These are phyloP conservation scores for Cylindroiulus punctatus DNA, from an alignment of 2,888 invertebrate genomes.

Conservation along the genomic window DNA sequence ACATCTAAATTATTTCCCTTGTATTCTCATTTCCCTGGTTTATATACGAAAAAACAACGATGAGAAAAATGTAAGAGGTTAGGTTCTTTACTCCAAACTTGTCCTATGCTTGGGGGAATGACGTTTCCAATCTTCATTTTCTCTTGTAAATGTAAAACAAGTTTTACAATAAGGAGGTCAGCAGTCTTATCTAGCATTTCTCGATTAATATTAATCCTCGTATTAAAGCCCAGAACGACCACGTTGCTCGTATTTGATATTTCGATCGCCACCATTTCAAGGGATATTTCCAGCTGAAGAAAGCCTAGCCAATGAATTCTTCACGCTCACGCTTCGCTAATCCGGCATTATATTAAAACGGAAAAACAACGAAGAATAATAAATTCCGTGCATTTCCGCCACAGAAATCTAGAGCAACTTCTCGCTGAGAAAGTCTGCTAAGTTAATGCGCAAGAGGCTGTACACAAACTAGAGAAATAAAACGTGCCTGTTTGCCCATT, in stretches of 20 bases:
- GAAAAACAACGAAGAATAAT: conserved; percentile 11
- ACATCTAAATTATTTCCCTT: no score
- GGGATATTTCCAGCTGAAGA: neutral
- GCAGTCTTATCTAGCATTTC: neutral
- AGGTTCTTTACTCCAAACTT: no score
- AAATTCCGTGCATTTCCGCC: conserved; percentile 19
- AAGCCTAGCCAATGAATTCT: conserved; percentile 2
- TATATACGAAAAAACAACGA: no score
- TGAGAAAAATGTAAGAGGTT: no score
- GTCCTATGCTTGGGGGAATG: no score
- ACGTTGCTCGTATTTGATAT: neutral
- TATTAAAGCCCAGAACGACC: neutral
- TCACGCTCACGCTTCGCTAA: conserved; percentile 1
- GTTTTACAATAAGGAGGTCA: no score
- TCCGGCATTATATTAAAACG: conserved; percentile 13
- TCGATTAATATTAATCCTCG: conserved; percentile 1
- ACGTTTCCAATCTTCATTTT: no score
- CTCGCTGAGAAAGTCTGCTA: neutral
- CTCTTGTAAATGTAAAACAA: no score
- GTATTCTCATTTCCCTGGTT: no score
- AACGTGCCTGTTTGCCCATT: neutral
- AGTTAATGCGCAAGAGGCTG: no score
- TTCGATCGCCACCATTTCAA: neutral
- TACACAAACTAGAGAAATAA: neutral
- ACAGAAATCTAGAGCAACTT: neutral